A percentile compares a stretch with the other conserved stretches of the same genome.
phyloP scores from a whole-genome alignment of 1,140 invertebrate genomes.

The Carcinoscorpius rotundicauda region DNA sequence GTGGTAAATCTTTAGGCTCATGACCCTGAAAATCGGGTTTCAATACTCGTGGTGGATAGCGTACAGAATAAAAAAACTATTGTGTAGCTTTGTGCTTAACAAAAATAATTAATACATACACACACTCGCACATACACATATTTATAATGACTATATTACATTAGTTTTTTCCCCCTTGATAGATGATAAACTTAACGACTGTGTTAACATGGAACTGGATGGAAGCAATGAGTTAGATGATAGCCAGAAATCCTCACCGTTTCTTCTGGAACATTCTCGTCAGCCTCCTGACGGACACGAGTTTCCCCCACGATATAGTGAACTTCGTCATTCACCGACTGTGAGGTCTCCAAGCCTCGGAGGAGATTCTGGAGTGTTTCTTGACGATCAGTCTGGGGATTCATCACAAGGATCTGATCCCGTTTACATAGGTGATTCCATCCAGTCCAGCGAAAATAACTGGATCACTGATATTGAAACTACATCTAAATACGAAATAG shows the following conservation, averaged over 20 bases:
- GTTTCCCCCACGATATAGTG: conserved; percentile 55
- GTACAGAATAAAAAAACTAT: too few species aligned
- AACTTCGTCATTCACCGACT: conserved; percentile 8
- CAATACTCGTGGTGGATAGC: too few species aligned
- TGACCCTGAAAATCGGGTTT: too few species aligned
- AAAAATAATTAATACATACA: too few species aligned
- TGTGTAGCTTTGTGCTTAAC: too few species aligned
- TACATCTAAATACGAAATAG: neutral
- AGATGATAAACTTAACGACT: too few species aligned
- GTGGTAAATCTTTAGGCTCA: too few species aligned
- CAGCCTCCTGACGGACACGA: conserved; percentile 78
- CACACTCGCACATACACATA: too few species aligned
- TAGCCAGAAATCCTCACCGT: neutral
- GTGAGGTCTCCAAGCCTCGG: neutral
- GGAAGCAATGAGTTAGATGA: too few species aligned
- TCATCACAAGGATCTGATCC: neutral
- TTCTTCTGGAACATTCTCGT: neutral
- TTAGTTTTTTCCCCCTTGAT: too few species aligned
- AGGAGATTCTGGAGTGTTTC: conserved; percentile 1
- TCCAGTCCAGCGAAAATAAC: neutral
- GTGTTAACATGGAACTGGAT: too few species aligned
- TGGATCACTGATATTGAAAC: neutral
- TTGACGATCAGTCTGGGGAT: neutral
- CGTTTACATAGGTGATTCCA: neutral
- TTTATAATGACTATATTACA: too few species aligned